phyloP scores from a whole-genome alignment of 2,797 vertebrate species.

The Pyrocephalus nanus region DNA sequence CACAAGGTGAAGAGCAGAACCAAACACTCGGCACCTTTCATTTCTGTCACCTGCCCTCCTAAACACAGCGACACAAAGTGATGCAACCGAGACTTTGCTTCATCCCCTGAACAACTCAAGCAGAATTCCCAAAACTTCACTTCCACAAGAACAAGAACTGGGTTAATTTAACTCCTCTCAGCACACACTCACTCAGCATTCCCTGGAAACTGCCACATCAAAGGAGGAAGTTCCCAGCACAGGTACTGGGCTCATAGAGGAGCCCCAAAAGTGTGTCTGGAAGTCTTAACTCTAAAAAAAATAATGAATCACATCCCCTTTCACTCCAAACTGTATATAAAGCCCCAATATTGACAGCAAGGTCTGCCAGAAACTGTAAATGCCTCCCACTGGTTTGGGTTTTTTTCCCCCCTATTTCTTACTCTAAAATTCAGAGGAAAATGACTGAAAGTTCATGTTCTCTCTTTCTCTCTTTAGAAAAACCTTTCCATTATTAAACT shows the following conservation, averaged over 20 bases:
- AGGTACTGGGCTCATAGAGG: neutral
- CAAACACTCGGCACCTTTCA: neutral
- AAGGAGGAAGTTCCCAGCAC: neutral
- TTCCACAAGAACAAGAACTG: neutral
- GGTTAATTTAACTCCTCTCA: neutral
- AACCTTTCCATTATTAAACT: neutral
- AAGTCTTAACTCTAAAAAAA: neutral
- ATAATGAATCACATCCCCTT: neutral
- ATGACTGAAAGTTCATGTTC: neutral
- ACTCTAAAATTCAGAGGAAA: neutral
- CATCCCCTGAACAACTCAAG: neutral
- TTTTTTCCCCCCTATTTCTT: neutral
- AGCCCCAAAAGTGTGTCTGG: neutral
- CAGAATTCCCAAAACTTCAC: neutral
- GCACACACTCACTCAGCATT: neutral
- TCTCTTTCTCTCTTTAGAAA: neutral
- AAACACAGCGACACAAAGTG: accelerated
- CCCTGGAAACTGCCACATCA: neutral
- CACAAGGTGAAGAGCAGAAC: neutral
- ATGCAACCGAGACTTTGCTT: neutral
- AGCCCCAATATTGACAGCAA: neutral
- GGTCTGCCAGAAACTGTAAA: neutral
- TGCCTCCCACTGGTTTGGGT: neutral
- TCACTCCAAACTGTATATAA: neutral
- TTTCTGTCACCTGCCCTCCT: neutral